Evolutionary conservation across 2,113 vertebrate species (phyloP), one percentile per base, ranked within the genome.

Genomic region (Halichoeres trimaculatus): DNA sequence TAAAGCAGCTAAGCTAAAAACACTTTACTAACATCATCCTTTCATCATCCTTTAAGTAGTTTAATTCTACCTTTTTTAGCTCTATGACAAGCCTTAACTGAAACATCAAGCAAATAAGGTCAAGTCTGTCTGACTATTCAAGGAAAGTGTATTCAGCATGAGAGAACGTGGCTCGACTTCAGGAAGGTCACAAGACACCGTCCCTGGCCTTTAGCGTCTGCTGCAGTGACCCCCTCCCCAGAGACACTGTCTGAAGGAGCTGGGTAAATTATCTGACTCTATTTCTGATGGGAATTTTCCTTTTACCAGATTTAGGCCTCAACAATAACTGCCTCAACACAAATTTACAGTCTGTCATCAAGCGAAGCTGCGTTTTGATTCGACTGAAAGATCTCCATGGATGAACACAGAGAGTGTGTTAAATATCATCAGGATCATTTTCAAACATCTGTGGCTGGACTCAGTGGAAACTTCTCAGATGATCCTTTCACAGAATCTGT

Each of bases 161-260:
- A 61, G n/a, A 78, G 72, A 88, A 81, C 7, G 53, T 85, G 85
- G 83, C 78, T 70, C 26, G 63, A 62, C 84, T 84, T 83, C 71
- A 85, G 75, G 48, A 26, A 53, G 71, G 84, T 86, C 88, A 93
- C 64, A 74, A 87, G 89, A 93, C 67, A 92, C 88, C 71, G 1
- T 24, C 58, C 51, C 11, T 90, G 89, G 69, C 91, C 89, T 92
- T 93, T 92, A 67, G n/a, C 47, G 63, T 26, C 56, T 1, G 7
- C 75, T 70, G 55, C 36, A 22, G 36, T 81, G 61, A 78, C 61
- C 85, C 74, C 16, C 23, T 16, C 43, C 45, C 45, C 8, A 11
- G 22, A 63, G 75, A 72, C 70, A 16, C 71, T 48, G 17, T 48
- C 45, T 73, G 5, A 24, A 77, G 56, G 22, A 65, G 47, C 26